Percentiles rank a stretch among this genome's conserved stretches.
Evolutionary conservation across 1,140 invertebrate species (phyloP).

Genomic region (Homarus americanus): DNA sequence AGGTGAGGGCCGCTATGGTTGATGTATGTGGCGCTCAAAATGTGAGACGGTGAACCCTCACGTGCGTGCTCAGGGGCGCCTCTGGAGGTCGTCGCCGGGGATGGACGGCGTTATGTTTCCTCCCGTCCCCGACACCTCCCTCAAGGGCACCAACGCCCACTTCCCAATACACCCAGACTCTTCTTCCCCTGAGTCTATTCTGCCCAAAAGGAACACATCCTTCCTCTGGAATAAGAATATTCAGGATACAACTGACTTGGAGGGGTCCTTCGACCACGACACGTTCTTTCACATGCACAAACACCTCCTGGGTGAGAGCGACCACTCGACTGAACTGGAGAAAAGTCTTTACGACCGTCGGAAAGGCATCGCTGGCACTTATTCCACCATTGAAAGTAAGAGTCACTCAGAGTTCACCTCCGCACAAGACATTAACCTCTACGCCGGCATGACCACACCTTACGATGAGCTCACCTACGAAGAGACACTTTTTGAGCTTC

Average conservation of each 20-base stretch:
- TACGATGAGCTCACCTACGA: conserved; percentile 73
- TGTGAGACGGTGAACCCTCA: conserved; percentile 60
- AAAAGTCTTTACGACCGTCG: conserved; percentile 58
- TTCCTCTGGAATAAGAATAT: conserved; percentile 71
- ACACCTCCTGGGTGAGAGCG: conserved; percentile 61
- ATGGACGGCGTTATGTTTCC: conserved; percentile 56
- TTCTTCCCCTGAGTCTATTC: conserved; percentile 52
- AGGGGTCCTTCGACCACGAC: conserved; percentile 66
- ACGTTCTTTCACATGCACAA: conserved; percentile 66
- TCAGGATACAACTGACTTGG: conserved; percentile 44
- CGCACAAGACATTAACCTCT: conserved; percentile 33
- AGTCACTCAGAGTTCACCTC: conserved; percentile 54
- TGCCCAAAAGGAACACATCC: conserved; percentile 52
- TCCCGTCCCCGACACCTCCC: conserved; percentile 50
- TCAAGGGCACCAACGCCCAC: conserved; percentile 45
- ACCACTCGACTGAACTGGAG: conserved; percentile 64
- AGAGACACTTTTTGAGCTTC: conserved; percentile 70
- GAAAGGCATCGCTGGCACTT: conserved; percentile 61
- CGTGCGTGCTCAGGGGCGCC: conserved; percentile 13
- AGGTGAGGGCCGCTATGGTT: neutral
- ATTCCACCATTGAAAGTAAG: conserved; percentile 63
- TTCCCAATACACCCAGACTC: conserved; percentile 32
- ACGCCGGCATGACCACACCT: conserved; percentile 61
- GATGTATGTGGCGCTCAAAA: conserved; percentile 46
- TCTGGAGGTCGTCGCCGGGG: neutral